These are phyloP conservation scores for Drosophila anceps DNA, from an alignment of 2,888 invertebrate species.

Conservation along the genomic window DNA sequence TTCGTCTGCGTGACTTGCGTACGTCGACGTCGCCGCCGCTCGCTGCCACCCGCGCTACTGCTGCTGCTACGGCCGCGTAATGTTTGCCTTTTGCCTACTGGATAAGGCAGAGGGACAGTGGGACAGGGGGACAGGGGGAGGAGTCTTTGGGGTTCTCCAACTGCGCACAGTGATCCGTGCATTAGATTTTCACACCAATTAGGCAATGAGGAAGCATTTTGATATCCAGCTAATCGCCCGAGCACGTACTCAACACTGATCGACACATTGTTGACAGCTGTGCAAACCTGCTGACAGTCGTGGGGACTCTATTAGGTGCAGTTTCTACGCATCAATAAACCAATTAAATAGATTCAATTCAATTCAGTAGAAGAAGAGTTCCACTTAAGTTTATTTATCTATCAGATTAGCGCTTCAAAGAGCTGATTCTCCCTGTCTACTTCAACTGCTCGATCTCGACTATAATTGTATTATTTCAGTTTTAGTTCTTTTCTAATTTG, in stretches of 20 bases:
- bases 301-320: slow-evolving; percentile 59
- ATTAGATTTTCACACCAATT: slow-evolving; percentile 72
- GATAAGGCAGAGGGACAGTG: neutral
- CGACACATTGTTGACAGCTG: slow-evolving; percentile 49
- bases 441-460: too few relatives aligned
- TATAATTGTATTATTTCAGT: neutral
- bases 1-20: slow-evolving; percentile 78
- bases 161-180: slow-evolving; percentile 64
- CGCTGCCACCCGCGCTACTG: slow-evolving; percentile 25
- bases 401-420: neutral
- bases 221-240: slow-evolving; percentile 55
- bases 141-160: slow-evolving; percentile 25
- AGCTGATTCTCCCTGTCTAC: too few relatives aligned
- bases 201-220: slow-evolving; percentile 74
- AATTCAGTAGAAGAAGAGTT: slow-evolving; percentile 2
- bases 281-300: slow-evolving; percentile 48
- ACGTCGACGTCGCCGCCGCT: slow-evolving; percentile 29
- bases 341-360: slow-evolving; percentile 19
- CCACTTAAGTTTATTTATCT: neutral
- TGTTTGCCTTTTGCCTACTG: slow-evolving; percentile 41
- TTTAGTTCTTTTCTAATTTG: slow-evolving; percentile 25
- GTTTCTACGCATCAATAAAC: slow-evolving; percentile 27
- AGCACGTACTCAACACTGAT: slow-evolving; percentile 64
- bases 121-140: neutral
- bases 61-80: slow-evolving; percentile 14